A percentile compares a stretch with the other conserved stretches of the same genome.
Conservation (phyloP, 2,113 vertebrate species). For the Larimichthys crocea region DNA sequence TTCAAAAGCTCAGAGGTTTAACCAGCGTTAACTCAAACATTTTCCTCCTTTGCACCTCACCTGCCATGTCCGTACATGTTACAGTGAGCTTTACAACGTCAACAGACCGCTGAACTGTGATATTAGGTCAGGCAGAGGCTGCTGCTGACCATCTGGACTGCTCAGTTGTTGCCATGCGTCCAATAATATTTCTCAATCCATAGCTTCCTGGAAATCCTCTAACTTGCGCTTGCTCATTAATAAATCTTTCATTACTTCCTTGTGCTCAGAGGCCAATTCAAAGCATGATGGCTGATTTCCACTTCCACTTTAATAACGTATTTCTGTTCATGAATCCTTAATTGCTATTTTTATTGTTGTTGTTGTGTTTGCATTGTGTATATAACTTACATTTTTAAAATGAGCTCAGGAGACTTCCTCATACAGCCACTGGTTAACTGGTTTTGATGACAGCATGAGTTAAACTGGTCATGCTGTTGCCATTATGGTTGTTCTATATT, state of each 20-base stretch:
- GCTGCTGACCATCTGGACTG: constrained; percentile 20
- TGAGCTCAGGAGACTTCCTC: constrained; percentile 1
- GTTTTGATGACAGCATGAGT: constrained; percentile 24
- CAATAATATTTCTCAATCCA: constrained; percentile 28
- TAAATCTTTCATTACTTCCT: not conserved
- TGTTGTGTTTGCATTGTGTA: not conserved
- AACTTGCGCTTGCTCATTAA: not conserved
- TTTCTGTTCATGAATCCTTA: not conserved
- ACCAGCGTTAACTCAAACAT: constrained; percentile 38
- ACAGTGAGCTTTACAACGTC: constrained; percentile 39
- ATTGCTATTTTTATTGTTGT: not conserved
- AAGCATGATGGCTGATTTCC: not conserved
- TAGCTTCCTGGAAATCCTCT: constrained; percentile 20
- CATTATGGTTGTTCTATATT: not conserved
- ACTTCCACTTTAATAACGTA: not conserved
- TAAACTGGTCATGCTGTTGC: not conserved
- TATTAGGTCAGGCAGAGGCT: constrained; percentile 40
- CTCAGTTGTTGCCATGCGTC: constrained; percentile 17
- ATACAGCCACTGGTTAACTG: constrained; percentile 8
- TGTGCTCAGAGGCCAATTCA: not conserved
- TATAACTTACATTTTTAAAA: not conserved
- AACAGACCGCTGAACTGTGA: constrained; percentile 49
- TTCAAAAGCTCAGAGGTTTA: constrained; percentile 51
- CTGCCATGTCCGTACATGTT: constrained; percentile 37
- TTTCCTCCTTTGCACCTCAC: constrained; percentile 42